A percentile compares a stretch with the other conserved stretches of the same genome.
These are phyloP conservation scores for Thalassoma bifasciatum DNA, from an alignment of 2,113 vertebrate species.

Conservation along the genomic window DNA sequence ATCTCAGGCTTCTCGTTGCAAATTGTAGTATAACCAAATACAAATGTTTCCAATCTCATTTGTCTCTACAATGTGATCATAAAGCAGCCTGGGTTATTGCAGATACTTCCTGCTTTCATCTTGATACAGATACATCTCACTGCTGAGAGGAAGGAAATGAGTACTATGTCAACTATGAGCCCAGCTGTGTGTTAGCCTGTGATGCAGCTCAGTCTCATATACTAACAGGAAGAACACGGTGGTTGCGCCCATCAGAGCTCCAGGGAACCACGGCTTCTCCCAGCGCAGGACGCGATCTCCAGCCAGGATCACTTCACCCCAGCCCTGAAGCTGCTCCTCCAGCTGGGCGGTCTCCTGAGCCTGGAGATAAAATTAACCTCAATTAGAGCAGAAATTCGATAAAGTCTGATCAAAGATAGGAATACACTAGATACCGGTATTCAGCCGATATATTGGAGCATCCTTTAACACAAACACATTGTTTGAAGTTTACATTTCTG, in stretches of 20 bases:
- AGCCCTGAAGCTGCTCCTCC: slow-evolving; percentile 96
- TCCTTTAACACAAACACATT: no score
- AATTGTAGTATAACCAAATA: neutral
- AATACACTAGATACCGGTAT: no score
- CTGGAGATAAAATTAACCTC: slow-evolving; percentile 68
- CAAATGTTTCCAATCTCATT: neutral
- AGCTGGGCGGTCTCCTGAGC: slow-evolving; percentile 93
- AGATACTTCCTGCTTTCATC: neutral
- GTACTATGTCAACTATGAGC: slow-evolving; percentile 9
- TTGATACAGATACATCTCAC: neutral
- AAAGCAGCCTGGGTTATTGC: no score
- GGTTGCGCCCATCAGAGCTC: slow-evolving; percentile 84
- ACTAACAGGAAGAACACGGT: slow-evolving; percentile 94
- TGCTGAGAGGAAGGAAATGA: neutral
- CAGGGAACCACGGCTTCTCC: slow-evolving; percentile 97
- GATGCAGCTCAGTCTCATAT: neutral
- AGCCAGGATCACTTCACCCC: slow-evolving; percentile 96
- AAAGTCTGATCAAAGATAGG: neutral
- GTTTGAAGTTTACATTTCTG: no score
- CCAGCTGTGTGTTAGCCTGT: no score
- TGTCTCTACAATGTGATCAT: neutral
- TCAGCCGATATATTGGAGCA: no score
- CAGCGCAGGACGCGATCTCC: slow-evolving; percentile 92
- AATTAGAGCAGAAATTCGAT: neutral
- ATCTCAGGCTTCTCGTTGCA: neutral